Percentiles rank a stretch among this genome's conserved stretches.
Conservation (phyloP, 2,888 invertebrate species). For the Agonopterix heracliana region DNA sequence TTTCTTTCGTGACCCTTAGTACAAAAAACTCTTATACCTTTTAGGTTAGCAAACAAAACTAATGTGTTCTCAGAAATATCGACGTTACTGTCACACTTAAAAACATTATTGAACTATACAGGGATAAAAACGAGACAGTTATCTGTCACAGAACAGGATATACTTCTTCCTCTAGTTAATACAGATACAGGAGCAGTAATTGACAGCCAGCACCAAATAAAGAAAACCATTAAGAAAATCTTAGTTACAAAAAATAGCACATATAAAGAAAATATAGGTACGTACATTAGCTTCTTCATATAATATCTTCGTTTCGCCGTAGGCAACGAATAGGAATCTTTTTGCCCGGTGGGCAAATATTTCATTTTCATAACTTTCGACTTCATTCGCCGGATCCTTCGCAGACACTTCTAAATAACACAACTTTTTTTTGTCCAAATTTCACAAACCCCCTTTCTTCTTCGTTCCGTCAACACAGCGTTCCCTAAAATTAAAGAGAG, state of each 20-base stretch:
- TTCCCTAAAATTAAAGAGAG: slow-evolving; percentile 33
- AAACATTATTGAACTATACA: too few relatives aligned
- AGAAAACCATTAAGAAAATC: slow-evolving; percentile 7
- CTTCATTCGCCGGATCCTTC: slow-evolving; percentile 61
- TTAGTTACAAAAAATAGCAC: slow-evolving; percentile 7
- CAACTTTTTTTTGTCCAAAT: not conserved
- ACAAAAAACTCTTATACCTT: too few relatives aligned
- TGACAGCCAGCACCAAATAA: slow-evolving; percentile 5
- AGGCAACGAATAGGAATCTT: slow-evolving; percentile 78
- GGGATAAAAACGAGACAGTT: not conserved
- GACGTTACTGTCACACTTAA: too few relatives aligned
- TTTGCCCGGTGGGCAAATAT: slow-evolving; percentile 77
- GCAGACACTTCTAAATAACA: slow-evolving; percentile 10
- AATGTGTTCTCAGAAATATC: too few relatives aligned
- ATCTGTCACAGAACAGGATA: not conserved
- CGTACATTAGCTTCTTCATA: slow-evolving; percentile 80
- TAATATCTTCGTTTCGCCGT: slow-evolving; percentile 76
- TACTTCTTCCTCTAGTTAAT: not conserved
- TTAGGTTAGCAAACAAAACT: too few relatives aligned
- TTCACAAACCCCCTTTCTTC: slow-evolving; percentile 14
- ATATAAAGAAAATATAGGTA: slow-evolving; percentile 7
- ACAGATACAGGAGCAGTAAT: slow-evolving; percentile 4
- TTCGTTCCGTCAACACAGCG: slow-evolving; percentile 17
- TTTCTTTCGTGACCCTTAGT: too few relatives aligned
- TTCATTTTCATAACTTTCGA: slow-evolving; percentile 75